A percentile compares a stretch with the other conserved stretches of the same genome.
Conservation (phyloP, 2,888 invertebrate species). For the Spicauda simplicius region DNA sequence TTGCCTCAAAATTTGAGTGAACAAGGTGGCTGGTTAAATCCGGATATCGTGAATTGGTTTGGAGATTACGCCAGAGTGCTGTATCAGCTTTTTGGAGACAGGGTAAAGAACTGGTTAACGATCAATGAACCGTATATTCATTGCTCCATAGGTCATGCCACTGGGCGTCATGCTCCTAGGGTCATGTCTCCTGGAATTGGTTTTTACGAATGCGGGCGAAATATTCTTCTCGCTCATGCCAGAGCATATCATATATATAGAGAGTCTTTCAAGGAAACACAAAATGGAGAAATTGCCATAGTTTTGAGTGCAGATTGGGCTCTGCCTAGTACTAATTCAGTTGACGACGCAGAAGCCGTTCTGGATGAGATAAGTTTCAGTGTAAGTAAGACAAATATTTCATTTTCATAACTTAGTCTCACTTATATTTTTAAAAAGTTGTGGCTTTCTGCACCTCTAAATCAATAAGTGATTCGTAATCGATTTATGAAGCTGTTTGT, state of each 20-base stretch:
- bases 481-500: no score
- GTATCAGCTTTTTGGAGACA: conserved; percentile 69
- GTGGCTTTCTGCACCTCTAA: no score
- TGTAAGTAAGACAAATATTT: conserved; percentile 48
- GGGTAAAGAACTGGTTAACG: conserved; percentile 81
- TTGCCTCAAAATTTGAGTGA: conserved; percentile 74
- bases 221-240: conserved; percentile 81
- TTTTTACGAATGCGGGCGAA: conserved; percentile 74
- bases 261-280: conserved; percentile 57
- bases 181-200: conserved; percentile 62
- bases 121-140: conserved; percentile 78
- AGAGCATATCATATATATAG: conserved; percentile 63
- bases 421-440: no score
- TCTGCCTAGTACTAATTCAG: conserved; percentile 41
- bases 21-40: conserved; percentile 76
- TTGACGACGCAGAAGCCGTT: conserved; percentile 40
- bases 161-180: conserved; percentile 51
- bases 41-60: conserved; percentile 66
- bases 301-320: conserved; percentile 58
- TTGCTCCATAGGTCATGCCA: conserved; percentile 67
- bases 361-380: conserved; percentile 40
- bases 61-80: conserved; percentile 66
- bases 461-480: no score
- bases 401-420: no score
- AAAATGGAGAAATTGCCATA: conserved; percentile 68